Evolutionary conservation across 2,113 vertebrate genomes (phyloP), one percentile per base, ranked within the genome.

Genomic region (Mus pahari): DNA sequence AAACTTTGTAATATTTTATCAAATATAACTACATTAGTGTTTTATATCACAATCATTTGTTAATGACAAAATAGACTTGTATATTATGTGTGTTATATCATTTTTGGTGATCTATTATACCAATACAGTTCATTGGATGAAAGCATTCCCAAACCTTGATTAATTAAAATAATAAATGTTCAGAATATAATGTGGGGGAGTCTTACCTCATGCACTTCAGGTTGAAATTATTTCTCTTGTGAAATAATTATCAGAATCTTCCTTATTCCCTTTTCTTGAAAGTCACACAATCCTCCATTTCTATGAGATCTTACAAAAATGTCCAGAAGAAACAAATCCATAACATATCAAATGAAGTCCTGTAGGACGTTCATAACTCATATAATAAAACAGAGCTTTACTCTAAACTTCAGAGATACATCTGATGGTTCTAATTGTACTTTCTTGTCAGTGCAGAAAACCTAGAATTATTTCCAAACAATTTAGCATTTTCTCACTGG

Each of bases 391-490:
- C 4, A 78, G 89, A 74, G 16, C 16, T 96, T 97, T 86, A 62
- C 36, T 73, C 77, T 89, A 39, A 33, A 48, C 78, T 68, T 70
- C 36, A 82, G 39, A 96, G 36, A 94, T 92, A 68, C 82, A 66
- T 94, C 86, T 95, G 17, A 89, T 92, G 12, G 10, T 83, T 97
- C 50, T 55, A 92, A 73, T 78, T 28, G n/a, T 75, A 90, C 64
- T 60, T 95, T 75, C 45, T 96, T 96, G 90, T 93, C 92, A 96
- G 94, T 95, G 95, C 83, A 84, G 20, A 96, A 92, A 97, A 92
- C 89, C 79, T 93, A 87, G 62, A 94, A 89, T 95, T 86, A 94
- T 74, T 95, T 22, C 62, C 77, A 68, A 90, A 89, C 60, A 97
- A 87, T 91, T 95, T 94, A 90, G 36, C n/a, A 68, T 60, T 19